These are phyloP conservation scores for Triplophysa dalaica DNA, from an alignment of 2,113 vertebrate genomes.

Conservation along the genomic window DNA sequence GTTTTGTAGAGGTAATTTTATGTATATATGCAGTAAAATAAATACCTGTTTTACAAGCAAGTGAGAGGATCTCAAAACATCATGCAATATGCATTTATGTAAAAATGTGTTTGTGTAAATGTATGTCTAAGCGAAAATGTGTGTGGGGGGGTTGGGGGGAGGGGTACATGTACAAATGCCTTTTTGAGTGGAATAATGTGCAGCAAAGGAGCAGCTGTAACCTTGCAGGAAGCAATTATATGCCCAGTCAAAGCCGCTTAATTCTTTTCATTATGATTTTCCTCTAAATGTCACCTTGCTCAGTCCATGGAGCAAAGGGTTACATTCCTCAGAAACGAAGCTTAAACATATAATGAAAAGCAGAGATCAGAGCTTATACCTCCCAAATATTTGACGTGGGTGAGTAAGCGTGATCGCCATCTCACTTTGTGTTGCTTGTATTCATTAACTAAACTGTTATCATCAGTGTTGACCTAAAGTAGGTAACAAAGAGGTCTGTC, in stretches of 20 bases:
- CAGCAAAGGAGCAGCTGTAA: slow-evolving; percentile 13
- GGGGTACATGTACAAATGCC: not conserved
- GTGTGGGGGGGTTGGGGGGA: not conserved
- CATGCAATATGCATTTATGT: not conserved
- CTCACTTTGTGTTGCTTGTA: not conserved
- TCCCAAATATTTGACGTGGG: slow-evolving; percentile 36
- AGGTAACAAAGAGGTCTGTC: no score
- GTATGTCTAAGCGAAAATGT: not conserved
- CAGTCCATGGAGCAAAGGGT: slow-evolving; percentile 45
- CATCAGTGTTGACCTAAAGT: not conserved
- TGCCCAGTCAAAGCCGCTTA: slow-evolving; percentile 51
- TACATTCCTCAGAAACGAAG: slow-evolving; percentile 52
- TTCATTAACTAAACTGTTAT: slow-evolving; percentile 10
- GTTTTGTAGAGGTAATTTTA: not conserved
- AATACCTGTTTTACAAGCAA: not conserved
- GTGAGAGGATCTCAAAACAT: not conserved
- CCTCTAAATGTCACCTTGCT: slow-evolving; percentile 41
- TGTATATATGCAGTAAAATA: not conserved
- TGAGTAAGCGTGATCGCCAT: slow-evolving; percentile 11
- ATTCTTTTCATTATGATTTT: slow-evolving; percentile 49
- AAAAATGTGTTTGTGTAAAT: not conserved
- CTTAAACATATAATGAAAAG: slow-evolving; percentile 49
- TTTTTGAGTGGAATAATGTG: not conserved
- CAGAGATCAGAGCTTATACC: slow-evolving; percentile 38
- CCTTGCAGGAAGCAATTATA: slow-evolving; percentile 60